phyloP scores from a whole-genome alignment of 2,113 vertebrate species.

The Rhineura floridana region DNA sequence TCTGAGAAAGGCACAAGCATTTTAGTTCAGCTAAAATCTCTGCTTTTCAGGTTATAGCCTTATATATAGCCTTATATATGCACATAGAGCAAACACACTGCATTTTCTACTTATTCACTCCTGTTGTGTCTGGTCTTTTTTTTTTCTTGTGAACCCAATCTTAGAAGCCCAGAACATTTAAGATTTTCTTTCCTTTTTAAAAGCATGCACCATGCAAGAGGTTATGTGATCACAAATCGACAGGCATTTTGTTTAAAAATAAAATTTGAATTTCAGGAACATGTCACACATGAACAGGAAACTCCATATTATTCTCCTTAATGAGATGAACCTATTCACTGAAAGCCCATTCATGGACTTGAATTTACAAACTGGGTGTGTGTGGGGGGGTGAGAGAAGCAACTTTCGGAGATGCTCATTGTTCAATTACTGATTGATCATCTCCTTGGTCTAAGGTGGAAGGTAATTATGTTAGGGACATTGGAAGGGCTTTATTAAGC shows the following conservation, averaged over 20 bases:
- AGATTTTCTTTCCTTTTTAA: background rate
- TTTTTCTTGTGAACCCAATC: background rate
- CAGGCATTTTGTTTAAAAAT: constrained; percentile 7
- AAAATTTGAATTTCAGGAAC: constrained; percentile 23
- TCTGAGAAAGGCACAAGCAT: background rate
- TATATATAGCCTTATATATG: background rate
- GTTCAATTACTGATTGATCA: background rate
- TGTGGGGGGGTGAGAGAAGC: background rate
- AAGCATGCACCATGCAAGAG: constrained; percentile 13
- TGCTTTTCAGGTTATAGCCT: constrained; percentile 15
- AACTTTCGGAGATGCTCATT: background rate
- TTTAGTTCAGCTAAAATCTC: constrained; percentile 2
- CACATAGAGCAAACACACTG: background rate
- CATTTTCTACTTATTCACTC: background rate
- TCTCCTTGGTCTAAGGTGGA: background rate
- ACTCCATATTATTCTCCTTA: constrained; percentile 10
- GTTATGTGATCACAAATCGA: background rate
- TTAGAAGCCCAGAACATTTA: constrained; percentile 14
- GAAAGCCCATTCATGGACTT: background rate
- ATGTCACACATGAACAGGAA: background rate
- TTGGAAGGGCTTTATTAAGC: accelerated
- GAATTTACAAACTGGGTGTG: background rate
- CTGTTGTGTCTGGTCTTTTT: constrained; percentile 1
- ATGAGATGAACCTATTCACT: accelerated
- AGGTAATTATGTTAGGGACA: accelerated